Evolutionary conservation across 2,113 vertebrate genomes (phyloP).

Genomic region (Theropithecus gelada): DNA sequence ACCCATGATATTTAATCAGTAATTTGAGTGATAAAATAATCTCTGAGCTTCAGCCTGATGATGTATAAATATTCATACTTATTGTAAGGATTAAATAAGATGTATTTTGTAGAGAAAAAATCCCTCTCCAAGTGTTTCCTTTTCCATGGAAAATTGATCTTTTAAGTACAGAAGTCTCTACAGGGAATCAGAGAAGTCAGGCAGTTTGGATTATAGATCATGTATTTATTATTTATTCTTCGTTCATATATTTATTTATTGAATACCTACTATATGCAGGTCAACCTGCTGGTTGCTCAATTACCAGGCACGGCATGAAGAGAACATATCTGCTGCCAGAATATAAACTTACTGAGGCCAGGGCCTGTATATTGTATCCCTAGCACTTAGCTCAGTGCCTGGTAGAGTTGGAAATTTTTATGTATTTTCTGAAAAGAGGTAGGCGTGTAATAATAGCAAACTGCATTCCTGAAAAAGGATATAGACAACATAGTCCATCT

Average conservation of each 20-base stretch:
- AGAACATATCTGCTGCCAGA: not conserved
- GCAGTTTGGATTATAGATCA: not conserved
- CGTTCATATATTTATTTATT: not conserved
- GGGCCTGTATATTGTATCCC: not conserved
- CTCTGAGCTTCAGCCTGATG: not conserved
- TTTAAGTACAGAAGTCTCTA: not conserved
- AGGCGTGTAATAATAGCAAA: not conserved
- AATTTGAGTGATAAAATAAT: not conserved
- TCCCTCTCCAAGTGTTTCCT: not conserved
- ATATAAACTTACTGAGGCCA: not conserved
- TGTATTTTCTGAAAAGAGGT: not conserved
- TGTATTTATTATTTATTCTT: not conserved
- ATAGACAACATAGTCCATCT: not conserved
- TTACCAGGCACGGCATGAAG: not conserved
- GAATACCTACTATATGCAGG: not conserved
- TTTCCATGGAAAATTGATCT: not conserved
- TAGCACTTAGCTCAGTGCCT: not conserved
- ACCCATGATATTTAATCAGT: not conserved
- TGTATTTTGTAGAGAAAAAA: not conserved
- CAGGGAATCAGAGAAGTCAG: not conserved
- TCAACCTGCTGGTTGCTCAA: not conserved
- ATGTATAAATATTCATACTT: not conserved
- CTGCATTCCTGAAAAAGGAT: not conserved
- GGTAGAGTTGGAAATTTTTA: not conserved
- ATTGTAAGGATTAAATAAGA: not conserved